Base-by-base conservation (phyloP, 2,888 invertebrate species). In the Epirrhoe tristata region DNA sequence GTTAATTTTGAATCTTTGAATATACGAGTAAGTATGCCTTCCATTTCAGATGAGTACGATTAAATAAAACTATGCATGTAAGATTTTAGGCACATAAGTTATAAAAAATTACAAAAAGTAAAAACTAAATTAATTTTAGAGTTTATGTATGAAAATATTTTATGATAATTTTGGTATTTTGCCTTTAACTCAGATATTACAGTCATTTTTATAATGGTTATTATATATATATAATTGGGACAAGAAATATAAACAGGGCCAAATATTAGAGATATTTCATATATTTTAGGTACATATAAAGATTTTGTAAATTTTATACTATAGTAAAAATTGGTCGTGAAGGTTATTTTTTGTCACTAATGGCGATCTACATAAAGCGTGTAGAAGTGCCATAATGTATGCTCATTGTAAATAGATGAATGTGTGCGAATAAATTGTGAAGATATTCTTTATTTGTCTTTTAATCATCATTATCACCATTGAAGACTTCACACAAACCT, bases 331-430 rank as follows among this genome's bases (percentile, higher is more conserved):
- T 51, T 24, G 8, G 7, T 12, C 39, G 39, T 43, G 4, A 39
- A n/a, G 0, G 12, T 43, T 43, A 4, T 36, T 50, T 77, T 69
- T 73, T 75, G 76, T 76, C 77, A 66, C 77, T 77, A 78, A 24
- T 12, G 54, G 58, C 51, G 36, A 52, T 54, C n/a, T 70, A 24
- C 10, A 55, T 32, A 50, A 32, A 56, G n/a, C 39, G 56, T 67
- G 48, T 72, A 59, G 63, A 65, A 31, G 52, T 71, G 70, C 61
- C 66, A 60, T 68, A 55, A 58, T 60, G 32, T 57, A 71, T 66
- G 67, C 66, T 71, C 70, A 66, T 62, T 72, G 74, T 73, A 75
- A 68, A 72, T 63, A 57, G 24, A 55, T 31, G 43, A 64, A 50
- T 56, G 71, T 69, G 67, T 69, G 69, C 50, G 58, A 54, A 66